Evolutionary conservation across 2,888 invertebrate species (phyloP), one percentile per base, ranked within the genome.

Genomic region (Aspidiotus destructor): DNA sequence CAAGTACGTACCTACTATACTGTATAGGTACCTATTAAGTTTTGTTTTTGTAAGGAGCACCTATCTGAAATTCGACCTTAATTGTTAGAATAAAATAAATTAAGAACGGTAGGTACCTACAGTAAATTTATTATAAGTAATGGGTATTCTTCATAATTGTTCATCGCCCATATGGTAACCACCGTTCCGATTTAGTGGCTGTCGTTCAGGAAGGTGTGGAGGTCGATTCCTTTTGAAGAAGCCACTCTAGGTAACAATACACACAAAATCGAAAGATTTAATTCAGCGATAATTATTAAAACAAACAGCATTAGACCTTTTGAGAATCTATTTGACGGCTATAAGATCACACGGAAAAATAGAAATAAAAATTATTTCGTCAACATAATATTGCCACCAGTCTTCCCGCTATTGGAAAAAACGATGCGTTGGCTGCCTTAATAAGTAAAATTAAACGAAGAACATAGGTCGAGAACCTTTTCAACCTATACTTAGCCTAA

Each of bases 171-270:
- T 81, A 71, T 80, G 78, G 73, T 83, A 85, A 53, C 82, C 80
- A 60, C 86, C 86, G 74, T 87, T 87, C 72, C 90, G 83, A 78
- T 89, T 88, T 73, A 92, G 79, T 2, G 92, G 92, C 76, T 92
- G 89, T 63, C 90, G 83, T 80, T 92, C 92, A 57, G 89, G 85
- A 74, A 87, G 85, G 76, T 87, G 86, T n/a, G 76, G 76, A 61
- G 92, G 92, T 41, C 93, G 85, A 79, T 91, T 90, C 76, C 93
- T 84, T 77, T 92, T 91, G 82, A 94, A 94, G 85, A 94, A 94
- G 71, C 93, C 93, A 77, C 89, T 88, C 92, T 93, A 79, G 1
- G 28, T 28, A 71, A 61, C n/a, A n/a, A 48, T 67, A 69, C 54
- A 71, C 64, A 60, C n/a, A 58, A 40, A 62, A 58, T 11, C 58